Conservation (phyloP, 2,797 vertebrate species). For the Brachyrhaphis roseni region DNA sequence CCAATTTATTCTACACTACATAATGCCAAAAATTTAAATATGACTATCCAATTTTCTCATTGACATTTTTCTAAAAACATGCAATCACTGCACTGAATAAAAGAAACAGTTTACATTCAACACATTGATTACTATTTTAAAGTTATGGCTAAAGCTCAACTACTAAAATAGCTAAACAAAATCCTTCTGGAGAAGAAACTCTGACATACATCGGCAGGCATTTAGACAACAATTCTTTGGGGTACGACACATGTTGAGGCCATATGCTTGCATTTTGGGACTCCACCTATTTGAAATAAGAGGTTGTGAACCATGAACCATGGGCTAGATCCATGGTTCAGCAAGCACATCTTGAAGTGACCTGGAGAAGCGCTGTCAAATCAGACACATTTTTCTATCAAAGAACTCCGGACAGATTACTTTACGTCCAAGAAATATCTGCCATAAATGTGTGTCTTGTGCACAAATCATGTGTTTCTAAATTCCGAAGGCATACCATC, state of each 20-base stretch:
- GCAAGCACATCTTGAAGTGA: not conserved
- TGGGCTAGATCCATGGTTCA: not conserved
- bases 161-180: not conserved
- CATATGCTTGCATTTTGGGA: not conserved
- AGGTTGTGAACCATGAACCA: not conserved
- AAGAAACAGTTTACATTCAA: not conserved
- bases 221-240: not conserved
- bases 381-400: not conserved
- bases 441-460: not conserved
- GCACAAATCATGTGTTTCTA: slow-evolving; percentile 19
- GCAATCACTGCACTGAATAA: not conserved
- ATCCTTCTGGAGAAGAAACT: not conserved
- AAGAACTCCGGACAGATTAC: not conserved
- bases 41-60: not conserved
- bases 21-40: too few species aligned
- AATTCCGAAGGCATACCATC: slow-evolving; percentile 53
- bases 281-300: not conserved
- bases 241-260: not conserved
- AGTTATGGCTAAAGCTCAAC: not conserved
- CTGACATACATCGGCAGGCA: not conserved
- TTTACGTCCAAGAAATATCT: not conserved
- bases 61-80: not conserved
- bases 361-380: not conserved
- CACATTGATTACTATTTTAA: not conserved
- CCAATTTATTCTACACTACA: too few species aligned